phyloP scores from a whole-genome alignment of 1,140 invertebrate species.

The Eriocheir sinensis region DNA sequence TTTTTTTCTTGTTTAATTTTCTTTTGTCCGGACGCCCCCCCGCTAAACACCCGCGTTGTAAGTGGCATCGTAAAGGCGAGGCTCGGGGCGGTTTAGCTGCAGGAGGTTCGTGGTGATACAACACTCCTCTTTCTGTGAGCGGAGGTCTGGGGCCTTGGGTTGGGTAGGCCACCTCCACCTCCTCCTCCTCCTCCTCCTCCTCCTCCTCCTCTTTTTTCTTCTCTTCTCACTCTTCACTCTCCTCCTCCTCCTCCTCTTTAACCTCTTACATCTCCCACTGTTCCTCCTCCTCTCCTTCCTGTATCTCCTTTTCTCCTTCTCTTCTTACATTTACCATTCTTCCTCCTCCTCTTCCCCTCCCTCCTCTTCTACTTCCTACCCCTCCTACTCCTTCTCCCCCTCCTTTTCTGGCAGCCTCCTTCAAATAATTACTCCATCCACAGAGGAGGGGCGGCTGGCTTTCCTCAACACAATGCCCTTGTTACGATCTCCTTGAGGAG shows the following conservation, averaged over 20 bases:
- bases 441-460: neutral
- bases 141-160: no score
- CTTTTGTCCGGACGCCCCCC: neutral
- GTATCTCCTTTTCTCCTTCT: no score
- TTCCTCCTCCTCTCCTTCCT: no score
- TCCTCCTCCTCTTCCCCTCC: neutral
- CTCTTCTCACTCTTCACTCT: no score
- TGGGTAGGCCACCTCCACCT: no score
- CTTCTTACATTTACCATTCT: no score
- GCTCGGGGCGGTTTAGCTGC: no score
- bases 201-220: no score
- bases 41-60: neutral
- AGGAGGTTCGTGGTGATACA: neutral
- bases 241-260: no score
- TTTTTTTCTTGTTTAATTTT: neutral
- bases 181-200: no score
- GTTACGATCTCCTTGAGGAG: neutral
- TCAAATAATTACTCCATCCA: constrained; percentile 6
- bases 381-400: neutral
- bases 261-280: no score
- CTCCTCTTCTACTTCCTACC: neutral
- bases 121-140: neutral
- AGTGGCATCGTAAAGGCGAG: neutral
- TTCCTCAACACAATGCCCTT: constrained; percentile 6
- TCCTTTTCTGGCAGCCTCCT: neutral